Conservation (phyloP, 2,888 invertebrate species). For the Eupithecia tripunctaria region DNA sequence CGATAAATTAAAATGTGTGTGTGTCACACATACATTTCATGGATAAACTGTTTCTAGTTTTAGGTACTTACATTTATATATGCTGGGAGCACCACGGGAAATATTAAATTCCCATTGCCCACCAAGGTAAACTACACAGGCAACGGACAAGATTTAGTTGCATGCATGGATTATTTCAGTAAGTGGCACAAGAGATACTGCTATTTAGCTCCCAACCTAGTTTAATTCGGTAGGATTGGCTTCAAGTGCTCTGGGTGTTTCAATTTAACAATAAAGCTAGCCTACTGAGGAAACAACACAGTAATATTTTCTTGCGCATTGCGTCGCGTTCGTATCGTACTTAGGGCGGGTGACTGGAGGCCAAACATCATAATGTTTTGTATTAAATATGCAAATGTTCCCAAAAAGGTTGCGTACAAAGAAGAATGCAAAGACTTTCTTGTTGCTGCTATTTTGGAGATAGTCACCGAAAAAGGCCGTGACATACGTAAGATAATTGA, state of each 20-base stretch:
- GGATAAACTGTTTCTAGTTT: too few relatives aligned
- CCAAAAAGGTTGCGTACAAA: not conserved
- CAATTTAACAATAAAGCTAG: slow-evolving; percentile 24
- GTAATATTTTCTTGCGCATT: slow-evolving; percentile 42
- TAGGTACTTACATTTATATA: too few relatives aligned
- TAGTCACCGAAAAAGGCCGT: not conserved
- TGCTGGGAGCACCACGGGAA: too few relatives aligned
- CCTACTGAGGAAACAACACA: slow-evolving; percentile 24
- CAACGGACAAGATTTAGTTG: too few relatives aligned
- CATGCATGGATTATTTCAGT: not conserved
- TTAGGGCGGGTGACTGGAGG: slow-evolving; percentile 20
- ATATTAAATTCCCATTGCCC: too few relatives aligned
- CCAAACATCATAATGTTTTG: slow-evolving; percentile 29
- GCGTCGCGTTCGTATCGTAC: slow-evolving; percentile 32
- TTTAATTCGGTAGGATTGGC: not conserved
- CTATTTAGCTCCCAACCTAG: not conserved
- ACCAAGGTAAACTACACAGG: too few relatives aligned
- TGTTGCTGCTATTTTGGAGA: slow-evolving; percentile 1
- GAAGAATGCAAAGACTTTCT: not conserved
- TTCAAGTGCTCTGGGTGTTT: slow-evolving; percentile 4
- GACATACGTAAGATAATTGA: not conserved
- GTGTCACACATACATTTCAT: too few relatives aligned
- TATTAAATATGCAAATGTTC: slow-evolving; percentile 24
- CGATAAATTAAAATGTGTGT: too few relatives aligned
- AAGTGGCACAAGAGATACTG: not conserved